These are phyloP conservation scores for Alloscopus bannaensis DNA, from an alignment of 2,888 invertebrate species.

Conservation along the genomic window DNA sequence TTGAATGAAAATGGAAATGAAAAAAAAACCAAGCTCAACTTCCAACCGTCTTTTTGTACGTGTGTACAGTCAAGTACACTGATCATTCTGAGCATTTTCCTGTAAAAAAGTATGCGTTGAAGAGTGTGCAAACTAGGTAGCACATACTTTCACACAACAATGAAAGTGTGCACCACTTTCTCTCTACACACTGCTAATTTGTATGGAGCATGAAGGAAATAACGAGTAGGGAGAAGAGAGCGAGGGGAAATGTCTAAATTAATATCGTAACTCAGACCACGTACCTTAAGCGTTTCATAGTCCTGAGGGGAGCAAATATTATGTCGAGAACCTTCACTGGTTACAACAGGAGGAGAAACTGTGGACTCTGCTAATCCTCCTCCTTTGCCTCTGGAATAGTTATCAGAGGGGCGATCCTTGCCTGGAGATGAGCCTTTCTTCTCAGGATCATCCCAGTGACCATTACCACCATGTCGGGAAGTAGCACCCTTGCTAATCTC, in stretches of 20 bases:
- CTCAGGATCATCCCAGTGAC: constrained; percentile 53
- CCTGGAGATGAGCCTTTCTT: constrained; percentile 45
- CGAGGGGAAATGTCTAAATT: constrained; percentile 50
- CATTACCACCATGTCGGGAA: constrained; percentile 5
- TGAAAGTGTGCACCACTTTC: not conserved
- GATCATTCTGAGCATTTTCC: no score
- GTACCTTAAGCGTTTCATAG: constrained; percentile 83
- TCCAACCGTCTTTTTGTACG: no score
- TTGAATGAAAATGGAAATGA: constrained; percentile 53
- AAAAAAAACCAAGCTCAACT: constrained; percentile 32
- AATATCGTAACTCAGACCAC: constrained; percentile 64
- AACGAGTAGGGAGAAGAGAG: constrained; percentile 33
- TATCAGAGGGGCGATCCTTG: constrained; percentile 14
- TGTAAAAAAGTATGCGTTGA: no score
- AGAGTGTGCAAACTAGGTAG: constrained; percentile 23
- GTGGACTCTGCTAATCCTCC: constrained; percentile 13
- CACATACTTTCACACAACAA: not conserved
- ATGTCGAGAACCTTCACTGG: constrained; percentile 72
- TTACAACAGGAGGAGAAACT: constrained; percentile 15
- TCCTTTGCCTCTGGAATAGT: not conserved
- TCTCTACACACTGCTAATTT: constrained; percentile 37
- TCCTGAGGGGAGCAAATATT: constrained; percentile 79
- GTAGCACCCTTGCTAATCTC: constrained; percentile 27
- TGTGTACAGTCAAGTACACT: no score
- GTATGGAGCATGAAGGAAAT: constrained; percentile 47